These are phyloP conservation scores for Crotalus tigris DNA, from an alignment of 2,113 vertebrate species.

Conservation along the genomic window DNA sequence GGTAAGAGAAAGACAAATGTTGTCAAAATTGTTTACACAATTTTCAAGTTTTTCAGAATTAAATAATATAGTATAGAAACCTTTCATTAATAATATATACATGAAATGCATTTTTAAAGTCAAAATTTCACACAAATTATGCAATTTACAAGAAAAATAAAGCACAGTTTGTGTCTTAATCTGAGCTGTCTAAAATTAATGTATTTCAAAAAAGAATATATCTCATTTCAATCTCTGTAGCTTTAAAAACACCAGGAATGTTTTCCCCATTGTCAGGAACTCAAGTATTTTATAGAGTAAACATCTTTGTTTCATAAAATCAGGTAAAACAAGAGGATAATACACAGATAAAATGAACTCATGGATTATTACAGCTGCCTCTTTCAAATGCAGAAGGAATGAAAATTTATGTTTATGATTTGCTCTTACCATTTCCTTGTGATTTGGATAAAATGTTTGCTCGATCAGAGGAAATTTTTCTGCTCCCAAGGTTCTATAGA, in stretches of 20 bases:
- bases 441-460: slow-evolving; percentile 96
- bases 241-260: background rate
- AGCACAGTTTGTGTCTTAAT: background rate
- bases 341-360: background rate
- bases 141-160: background rate
- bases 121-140: background rate
- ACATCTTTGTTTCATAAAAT: background rate
- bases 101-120: background rate
- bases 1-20: background rate
- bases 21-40: background rate
- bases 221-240: background rate
- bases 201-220: background rate
- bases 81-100: background rate
- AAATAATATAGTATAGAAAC: background rate
- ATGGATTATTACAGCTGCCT: background rate
- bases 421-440: slow-evolving; percentile 94
- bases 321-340: background rate
- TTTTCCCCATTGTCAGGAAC: background rate
- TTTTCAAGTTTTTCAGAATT: background rate
- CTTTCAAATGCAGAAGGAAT: background rate
- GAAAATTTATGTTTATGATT: background rate
- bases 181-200: background rate
- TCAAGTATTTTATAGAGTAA: background rate
- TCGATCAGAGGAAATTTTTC: slow-evolving; percentile 96
- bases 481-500: slow-evolving; percentile 85